Conservation (phyloP, 2,797 vertebrate genomes). For the Todus mexicanus region DNA sequence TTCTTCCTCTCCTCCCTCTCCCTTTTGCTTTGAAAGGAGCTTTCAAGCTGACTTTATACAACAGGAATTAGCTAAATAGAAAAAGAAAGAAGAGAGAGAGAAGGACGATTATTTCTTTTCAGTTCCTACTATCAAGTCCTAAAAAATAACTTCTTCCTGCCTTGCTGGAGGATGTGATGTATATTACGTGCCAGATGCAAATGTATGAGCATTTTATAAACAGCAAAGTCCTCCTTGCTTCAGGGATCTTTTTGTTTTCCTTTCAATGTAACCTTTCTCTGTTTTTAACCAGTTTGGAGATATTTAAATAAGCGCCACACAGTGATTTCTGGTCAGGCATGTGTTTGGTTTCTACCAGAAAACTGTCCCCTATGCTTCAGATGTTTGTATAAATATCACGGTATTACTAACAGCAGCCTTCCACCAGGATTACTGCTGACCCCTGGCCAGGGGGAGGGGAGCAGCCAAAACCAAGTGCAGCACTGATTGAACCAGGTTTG, state of each 20-base stretch:
- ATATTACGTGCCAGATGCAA: neutral
- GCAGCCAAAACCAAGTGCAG: neutral
- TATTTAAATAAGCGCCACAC: neutral
- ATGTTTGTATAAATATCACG: neutral
- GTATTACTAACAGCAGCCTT: neutral
- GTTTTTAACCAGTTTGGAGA: neutral
- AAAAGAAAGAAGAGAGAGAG: neutral
- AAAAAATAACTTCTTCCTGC: neutral
- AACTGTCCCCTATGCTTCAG: neutral
- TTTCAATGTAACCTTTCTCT: neutral
- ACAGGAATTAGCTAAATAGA: conserved; percentile 31
- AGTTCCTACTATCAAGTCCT: neutral
- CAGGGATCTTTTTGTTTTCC: neutral
- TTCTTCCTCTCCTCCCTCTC: conserved; percentile 31
- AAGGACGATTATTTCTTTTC: neutral
- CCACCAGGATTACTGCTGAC: neutral
- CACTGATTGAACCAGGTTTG: neutral
- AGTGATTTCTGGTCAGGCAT: neutral
- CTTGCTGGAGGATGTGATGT: neutral
- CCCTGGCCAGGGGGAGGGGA: neutral
- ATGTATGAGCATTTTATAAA: neutral
- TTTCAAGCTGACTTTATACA: conserved; percentile 61
- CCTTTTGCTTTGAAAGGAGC: conserved; percentile 43
- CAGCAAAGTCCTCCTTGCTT: neutral
- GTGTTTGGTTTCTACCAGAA: neutral